These are phyloP conservation scores for Drosophila neotestacea DNA, from an alignment of 2,888 invertebrate species.

Conservation along the genomic window DNA sequence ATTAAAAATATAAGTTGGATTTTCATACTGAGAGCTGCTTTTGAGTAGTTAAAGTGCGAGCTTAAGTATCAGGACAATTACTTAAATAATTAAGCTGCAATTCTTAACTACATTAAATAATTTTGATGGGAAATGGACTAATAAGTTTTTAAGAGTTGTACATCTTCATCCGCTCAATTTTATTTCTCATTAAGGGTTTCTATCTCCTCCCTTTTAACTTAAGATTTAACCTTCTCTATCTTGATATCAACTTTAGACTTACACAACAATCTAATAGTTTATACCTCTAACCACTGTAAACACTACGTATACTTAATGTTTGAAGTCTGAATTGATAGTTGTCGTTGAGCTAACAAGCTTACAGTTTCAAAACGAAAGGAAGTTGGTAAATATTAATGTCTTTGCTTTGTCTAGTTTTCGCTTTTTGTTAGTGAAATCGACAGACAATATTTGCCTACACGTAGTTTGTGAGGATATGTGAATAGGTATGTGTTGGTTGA, in stretches of 20 bases:
- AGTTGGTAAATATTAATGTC: conserved; percentile 35
- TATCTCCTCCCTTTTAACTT: too few relatives aligned
- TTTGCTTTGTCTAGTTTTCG: neutral
- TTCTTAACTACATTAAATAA: neutral
- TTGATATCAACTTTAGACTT: neutral
- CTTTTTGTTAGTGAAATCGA: neutral
- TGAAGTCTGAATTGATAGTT: conserved; percentile 32
- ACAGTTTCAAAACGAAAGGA: conserved; percentile 2
- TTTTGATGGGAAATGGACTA: too few relatives aligned
- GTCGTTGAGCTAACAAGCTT: conserved; percentile 19
- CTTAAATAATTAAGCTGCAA: neutral
- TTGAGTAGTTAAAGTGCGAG: neutral
- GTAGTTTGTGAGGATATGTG: conserved; percentile 5
- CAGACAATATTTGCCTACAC: conserved; percentile 42
- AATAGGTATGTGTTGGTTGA: neutral
- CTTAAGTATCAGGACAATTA: neutral
- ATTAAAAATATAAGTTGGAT: neutral
- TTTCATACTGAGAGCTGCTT: neutral
- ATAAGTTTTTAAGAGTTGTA: too few relatives aligned
- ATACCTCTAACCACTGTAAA: neutral
- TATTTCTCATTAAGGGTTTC: too few relatives aligned
- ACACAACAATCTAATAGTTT: neutral
- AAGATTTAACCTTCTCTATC: too few relatives aligned
- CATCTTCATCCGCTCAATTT: too few relatives aligned
- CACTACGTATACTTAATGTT: conserved; percentile 22